phyloP scores from a whole-genome alignment of 2,797 vertebrate genomes.

The Argya squamiceps region DNA sequence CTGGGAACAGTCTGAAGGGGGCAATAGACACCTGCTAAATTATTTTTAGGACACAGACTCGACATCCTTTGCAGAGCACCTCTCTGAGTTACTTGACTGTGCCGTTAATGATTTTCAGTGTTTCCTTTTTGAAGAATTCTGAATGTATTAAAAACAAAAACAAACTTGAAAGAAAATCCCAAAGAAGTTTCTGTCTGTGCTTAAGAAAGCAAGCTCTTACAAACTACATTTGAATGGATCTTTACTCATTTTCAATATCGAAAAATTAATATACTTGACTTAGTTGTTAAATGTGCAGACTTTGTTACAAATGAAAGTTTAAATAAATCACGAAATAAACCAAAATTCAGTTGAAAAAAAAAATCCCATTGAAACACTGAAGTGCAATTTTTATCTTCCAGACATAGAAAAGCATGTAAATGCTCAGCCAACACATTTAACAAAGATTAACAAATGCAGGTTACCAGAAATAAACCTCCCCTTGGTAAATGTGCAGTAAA shows the following conservation, averaged over 20 bases:
- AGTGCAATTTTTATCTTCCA: not conserved
- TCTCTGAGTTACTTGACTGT: not conserved
- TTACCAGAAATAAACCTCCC: not conserved
- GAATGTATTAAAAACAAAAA: not conserved
- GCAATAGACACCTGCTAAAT: not conserved
- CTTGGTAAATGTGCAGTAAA: not conserved
- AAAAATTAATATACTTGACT: not conserved
- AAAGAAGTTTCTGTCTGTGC: not conserved
- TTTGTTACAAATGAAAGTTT: not conserved
- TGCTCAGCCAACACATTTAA: not conserved
- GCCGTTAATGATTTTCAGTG: not conserved
- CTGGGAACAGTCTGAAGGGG: slow-evolving; percentile 7
- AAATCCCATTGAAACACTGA: not conserved
- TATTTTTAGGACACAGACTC: not conserved
- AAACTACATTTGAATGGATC: not conserved
- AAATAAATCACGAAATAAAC: not conserved
- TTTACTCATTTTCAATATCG: not conserved
- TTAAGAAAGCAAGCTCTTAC: not conserved
- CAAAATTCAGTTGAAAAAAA: not conserved
- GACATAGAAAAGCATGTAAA: not conserved
- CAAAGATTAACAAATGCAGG: not conserved
- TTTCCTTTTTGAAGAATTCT: not conserved
- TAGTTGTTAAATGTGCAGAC: not conserved
- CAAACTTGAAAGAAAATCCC: not conserved
- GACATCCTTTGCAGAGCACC: fast-evolving